Evolutionary conservation across 1,140 invertebrate genomes (phyloP), one percentile per base, ranked within the genome.

Genomic region (Heliothis subflexa): DNA sequence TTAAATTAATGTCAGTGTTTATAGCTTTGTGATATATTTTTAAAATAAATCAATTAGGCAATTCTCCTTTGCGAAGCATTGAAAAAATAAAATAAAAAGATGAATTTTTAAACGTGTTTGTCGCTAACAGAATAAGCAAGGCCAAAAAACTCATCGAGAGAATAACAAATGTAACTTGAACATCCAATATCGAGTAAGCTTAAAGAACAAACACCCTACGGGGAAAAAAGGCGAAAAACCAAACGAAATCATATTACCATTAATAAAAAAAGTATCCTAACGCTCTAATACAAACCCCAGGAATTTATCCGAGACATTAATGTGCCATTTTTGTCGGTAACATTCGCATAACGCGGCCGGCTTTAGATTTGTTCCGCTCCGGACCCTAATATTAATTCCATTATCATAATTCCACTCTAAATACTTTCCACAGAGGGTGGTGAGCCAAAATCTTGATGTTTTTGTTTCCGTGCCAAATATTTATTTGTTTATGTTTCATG

Each of bases 331-430:
- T 72, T 71, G 66, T 64, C 68, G 50, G 52, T 33, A 72, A 62
- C n/a, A 55, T 40, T 50, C 33, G n/a, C 16, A 49, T 64, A 57
- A 79, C 49, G 77, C n/a, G 28, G 13, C 25, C 68, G 55, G 25
- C 54, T 78, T 72, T 75, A 80, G 73, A 75, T 80, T 75, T 45
- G 64, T 80, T 68, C 62, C 64, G 54, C 47, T 76, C 45, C 72
- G 49, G 72, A 68, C 64, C 62, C 49, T 75, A 76, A 76, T 80
- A 80, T 76, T 82, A 79, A 79, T 82, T 74, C 79, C 78, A 88
- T 88, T 89, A 86, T 73, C 83, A 80, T 83, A 86, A 84, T 88
- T 86, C 79, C 83, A 81, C 78, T 81, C 81, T 52, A 85, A 85
- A 83, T 81, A 79, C 79, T 81, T 83, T 79, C 79, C 33, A 49